Base-by-base conservation (phyloP, 2,113 vertebrate species). In the Pedetes capensis region DNA sequence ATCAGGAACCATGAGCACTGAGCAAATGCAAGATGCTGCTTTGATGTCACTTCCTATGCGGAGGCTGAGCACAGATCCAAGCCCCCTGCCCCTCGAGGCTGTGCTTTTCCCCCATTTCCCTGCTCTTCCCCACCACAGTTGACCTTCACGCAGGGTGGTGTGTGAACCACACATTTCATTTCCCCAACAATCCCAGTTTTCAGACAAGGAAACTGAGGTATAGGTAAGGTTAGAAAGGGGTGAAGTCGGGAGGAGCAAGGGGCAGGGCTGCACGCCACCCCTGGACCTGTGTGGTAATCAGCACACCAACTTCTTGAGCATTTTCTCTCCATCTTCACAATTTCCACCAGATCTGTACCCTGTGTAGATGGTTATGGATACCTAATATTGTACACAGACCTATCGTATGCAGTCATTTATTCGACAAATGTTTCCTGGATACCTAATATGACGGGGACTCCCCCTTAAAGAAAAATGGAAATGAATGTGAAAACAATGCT, bases 191-290 rank as follows among this genome's bases (percentile, higher is more conserved):
- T 49, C 49, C 44, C 32, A 20, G 25, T 63, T 53, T 88, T 16
- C 72, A 51, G 71, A 37, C 32, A 71, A 93, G 37, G 44, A 95
- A 66, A 83, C 55, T 16, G 83, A 93, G 76, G 55, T 42, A 53
- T 47, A 22, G 37, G n/a, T n/a, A n/a, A 74, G 44, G 66, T 17
- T 8, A 25, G n/a, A 85, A 64, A 32, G 8, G 11, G 42, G 29
- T n/a, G 37, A 55, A 39, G n/a, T n/a, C 27, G 1, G 16, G 22
- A n/a, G 1, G 0, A 42, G 17, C 25, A 2, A 42, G 8, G 34
- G 34, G 42, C 8, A 20, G 34, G 61, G 23, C 51, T 27, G 27
- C 1, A 32, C 32, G 39, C n/a, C 51, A 2, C 4, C 23, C 72
- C 42, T 0, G 0, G 51, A 23, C 17, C 32, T 80, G n/a, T 42